phyloP scores from a whole-genome alignment of 2,888 invertebrate species.

The Allacma fusca region DNA sequence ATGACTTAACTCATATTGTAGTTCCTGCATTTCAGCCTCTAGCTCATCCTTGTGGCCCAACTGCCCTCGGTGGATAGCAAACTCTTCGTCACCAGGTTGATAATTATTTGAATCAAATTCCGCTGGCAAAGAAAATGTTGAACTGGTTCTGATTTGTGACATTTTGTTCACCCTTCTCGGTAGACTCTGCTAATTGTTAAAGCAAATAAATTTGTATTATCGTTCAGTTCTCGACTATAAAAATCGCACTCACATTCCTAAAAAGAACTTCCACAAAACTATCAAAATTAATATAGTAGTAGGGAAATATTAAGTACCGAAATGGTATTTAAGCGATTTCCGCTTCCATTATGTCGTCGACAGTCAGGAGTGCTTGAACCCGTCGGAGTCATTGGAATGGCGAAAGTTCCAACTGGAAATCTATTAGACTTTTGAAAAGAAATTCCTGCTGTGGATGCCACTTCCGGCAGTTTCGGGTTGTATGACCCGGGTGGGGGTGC shows the following conservation, averaged over 20 bases:
- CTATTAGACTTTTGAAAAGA: conserved; percentile 14
- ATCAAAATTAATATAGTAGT: too few species aligned
- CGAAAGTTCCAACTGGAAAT: not conserved
- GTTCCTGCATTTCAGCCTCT: not conserved
- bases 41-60: not conserved
- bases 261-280: too few species aligned
- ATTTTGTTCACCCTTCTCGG: not conserved
- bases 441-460: not conserved
- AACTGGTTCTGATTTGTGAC: not conserved
- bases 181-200: not conserved
- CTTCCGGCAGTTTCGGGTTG: conserved; percentile 13
- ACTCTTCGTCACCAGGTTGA: not conserved
- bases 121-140: conserved; percentile 14
- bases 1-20: not conserved
- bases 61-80: not conserved
- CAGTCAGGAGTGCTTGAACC: not conserved
- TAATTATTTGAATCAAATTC: not conserved
- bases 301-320: too few species aligned
- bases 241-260: too few species aligned
- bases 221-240: too few species aligned
- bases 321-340: not conserved
- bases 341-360: not conserved
- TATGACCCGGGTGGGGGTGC: conserved; percentile 19
- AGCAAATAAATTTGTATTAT: not conserved
- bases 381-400: conserved; percentile 1